phyloP scores from a whole-genome alignment of 2,888 invertebrate species.

The Eupithecia exiguata region DNA sequence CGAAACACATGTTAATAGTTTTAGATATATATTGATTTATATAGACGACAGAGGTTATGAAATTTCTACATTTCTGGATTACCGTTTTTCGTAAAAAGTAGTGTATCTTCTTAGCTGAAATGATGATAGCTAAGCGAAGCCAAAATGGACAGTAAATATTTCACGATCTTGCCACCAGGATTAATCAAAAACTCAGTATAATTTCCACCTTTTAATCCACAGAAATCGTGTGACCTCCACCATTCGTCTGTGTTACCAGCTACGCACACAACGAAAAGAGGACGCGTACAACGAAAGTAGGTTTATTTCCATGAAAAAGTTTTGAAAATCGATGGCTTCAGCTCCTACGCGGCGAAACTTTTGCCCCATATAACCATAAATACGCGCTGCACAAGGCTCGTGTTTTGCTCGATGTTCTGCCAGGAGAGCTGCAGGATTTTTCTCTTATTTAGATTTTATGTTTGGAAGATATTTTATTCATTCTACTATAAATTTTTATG shows the following conservation, averaged over 20 bases:
- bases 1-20: too few species aligned
- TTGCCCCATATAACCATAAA: constrained; percentile 82
- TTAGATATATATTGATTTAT: too few species aligned
- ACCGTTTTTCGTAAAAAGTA: neutral
- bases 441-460: constrained; percentile 56
- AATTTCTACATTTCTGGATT: too few species aligned
- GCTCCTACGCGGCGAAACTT: constrained; percentile 82
- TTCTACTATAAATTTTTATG: neutral
- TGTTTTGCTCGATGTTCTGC: constrained; percentile 72
- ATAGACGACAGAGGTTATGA: too few species aligned
- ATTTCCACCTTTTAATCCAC: constrained; percentile 45
- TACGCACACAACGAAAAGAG: constrained; percentile 62
- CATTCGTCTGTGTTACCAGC: constrained; percentile 55
- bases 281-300: constrained; percentile 78
- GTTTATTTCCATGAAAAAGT: constrained; percentile 85
- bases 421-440: constrained; percentile 61
- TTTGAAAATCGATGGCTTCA: constrained; percentile 84
- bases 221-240: constrained; percentile 72
- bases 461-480: neutral
- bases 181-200: neutral
- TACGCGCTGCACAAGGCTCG: constrained; percentile 67
- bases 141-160: neutral
- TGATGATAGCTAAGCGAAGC: neutral
- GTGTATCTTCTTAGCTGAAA: too few species aligned
- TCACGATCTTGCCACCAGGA: neutral